Evolutionary conservation across 2,797 vertebrate genomes (phyloP), one percentile per base, ranked within the genome.

Genomic region (Vespertilio murinus): DNA sequence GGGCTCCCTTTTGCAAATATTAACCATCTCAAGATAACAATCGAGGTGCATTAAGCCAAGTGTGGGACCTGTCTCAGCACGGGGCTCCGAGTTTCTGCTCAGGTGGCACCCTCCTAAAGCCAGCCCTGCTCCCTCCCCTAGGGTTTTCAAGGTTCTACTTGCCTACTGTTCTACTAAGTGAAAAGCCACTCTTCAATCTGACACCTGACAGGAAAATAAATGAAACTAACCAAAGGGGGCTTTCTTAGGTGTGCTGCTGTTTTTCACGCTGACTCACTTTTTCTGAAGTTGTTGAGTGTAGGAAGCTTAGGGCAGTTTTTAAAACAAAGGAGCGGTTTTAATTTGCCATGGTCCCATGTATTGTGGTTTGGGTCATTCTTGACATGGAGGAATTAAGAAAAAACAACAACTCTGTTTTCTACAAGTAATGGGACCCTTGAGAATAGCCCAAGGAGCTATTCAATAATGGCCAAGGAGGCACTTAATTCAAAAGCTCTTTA

Each of bases 181-280:
- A 90, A 69, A 85, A 93, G 22, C 38, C 25, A 38, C 52, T 71
- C 38, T 86, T 91, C 49, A 61, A 3, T 86, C 17, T 61, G 65
- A 92, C 69, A 92, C 65, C 16, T 70, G 38, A 52, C 33, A 74
- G 49, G 49, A 10, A 94, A 82, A 93, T 35, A 81, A 84, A 78
- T 18, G 54, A 77, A 77, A 79, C 67, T 67, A 64, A 79, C 61
- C 45, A 80, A 88, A 56, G 23, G 88, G 8, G 38, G 49, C 28
- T 82, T 56, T 35, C 83, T 45, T 45, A 10, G 10, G 10, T 40
- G 64, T 12, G 10, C 14, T 74, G 17, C 20, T 23, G 42, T 78
- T 85, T 79, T 82, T 47, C 90, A 45, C 4, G 23, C 10, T 40
- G 14, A 13, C 22, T 90, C 61, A 83, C 1, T 69, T 91, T 84